phyloP scores from a whole-genome alignment of 2,797 vertebrate genomes.

The Heteromormyrus szaboi region DNA sequence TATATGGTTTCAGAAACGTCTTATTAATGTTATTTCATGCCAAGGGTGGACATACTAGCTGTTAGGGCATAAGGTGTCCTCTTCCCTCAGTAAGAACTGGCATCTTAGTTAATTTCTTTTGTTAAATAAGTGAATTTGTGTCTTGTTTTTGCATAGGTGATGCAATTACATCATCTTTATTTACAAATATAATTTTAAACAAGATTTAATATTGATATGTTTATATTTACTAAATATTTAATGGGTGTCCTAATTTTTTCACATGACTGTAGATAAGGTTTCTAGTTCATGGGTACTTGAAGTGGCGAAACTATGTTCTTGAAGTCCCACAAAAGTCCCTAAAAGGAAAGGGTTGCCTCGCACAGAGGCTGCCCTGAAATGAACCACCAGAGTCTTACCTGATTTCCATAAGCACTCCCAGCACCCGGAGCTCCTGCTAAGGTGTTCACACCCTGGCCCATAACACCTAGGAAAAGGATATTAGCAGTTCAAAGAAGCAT shows the following conservation, averaged over 20 bases:
- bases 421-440: constrained; percentile 72
- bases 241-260: background rate
- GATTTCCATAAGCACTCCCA: constrained; percentile 76
- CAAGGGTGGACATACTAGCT: background rate
- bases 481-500: background rate
- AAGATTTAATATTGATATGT: background rate
- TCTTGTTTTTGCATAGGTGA: background rate
- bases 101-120: background rate
- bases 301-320: too few species aligned
- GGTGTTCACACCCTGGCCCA: constrained; percentile 66
- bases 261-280: background rate
- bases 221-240: background rate
- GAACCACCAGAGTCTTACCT: constrained; percentile 64
- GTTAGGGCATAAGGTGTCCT: background rate
- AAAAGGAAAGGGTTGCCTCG: background rate
- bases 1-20: background rate
- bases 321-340: background rate
- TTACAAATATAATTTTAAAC: background rate
- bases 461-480: constrained; percentile 16
- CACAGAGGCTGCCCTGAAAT: background rate
- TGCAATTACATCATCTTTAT: background rate
- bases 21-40: background rate
- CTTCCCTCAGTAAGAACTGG: background rate
- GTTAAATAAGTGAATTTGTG: background rate
- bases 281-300: background rate